Percentiles rank a stretch among this genome's conserved stretches.
phyloP scores from a whole-genome alignment of 2,888 invertebrate genomes.

The Unio delphinus region DNA sequence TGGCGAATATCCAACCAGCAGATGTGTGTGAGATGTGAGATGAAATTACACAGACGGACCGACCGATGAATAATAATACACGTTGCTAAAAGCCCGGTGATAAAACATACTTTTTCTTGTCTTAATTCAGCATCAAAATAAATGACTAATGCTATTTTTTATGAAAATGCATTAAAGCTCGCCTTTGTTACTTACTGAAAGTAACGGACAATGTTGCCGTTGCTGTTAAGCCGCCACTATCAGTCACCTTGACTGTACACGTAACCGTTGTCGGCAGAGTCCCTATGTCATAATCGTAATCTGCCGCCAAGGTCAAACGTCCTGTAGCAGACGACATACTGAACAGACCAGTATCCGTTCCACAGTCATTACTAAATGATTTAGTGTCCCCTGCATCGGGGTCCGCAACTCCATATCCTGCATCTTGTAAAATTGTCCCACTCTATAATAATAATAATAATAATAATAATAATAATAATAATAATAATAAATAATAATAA shows the following conservation, averaged over 20 bases:
- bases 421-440: slow-evolving; percentile 10
- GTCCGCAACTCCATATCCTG: slow-evolving; percentile 18
- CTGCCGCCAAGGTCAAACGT: slow-evolving; percentile 8
- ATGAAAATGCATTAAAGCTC: too few relatives aligned
- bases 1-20: too few relatives aligned
- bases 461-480: slow-evolving; percentile 1
- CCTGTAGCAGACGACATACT: slow-evolving; percentile 16
- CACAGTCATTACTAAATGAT: slow-evolving; percentile 24
- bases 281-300: slow-evolving; percentile 1
- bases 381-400: slow-evolving; percentile 18
- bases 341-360: slow-evolving; percentile 16
- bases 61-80: too few relatives aligned
- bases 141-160: too few relatives aligned
- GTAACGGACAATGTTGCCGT: too few relatives aligned
- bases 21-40: too few relatives aligned
- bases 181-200: too few relatives aligned
- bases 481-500: too few relatives aligned
- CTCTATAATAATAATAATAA: slow-evolving; percentile 9
- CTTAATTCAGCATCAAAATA: too few relatives aligned
- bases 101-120: too few relatives aligned
- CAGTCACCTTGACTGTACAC: not conserved
- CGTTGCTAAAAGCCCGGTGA: too few relatives aligned
- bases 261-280: not conserved
- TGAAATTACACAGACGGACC: too few relatives aligned
- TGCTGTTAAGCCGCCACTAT: not conserved